Evolutionary conservation across 2,797 vertebrate genomes (phyloP).

Genomic region (Fringilla coelebs): DNA sequence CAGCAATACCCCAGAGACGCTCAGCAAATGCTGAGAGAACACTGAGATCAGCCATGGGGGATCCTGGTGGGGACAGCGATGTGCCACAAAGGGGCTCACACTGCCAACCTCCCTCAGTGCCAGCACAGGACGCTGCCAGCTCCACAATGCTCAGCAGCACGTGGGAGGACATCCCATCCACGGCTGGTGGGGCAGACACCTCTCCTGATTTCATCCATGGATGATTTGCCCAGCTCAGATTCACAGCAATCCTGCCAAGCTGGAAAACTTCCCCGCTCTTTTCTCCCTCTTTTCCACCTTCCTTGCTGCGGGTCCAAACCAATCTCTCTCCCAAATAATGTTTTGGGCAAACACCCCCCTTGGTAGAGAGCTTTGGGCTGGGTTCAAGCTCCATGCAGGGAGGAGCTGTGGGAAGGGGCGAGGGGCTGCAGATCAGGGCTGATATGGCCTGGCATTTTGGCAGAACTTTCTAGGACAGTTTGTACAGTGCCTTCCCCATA

Average conservation of each 20-base stretch:
- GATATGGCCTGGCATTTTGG: conserved; percentile 66
- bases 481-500: conserved; percentile 64
- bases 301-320: background rate
- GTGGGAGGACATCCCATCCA: background rate
- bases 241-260: background rate
- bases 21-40: background rate
- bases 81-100: background rate
- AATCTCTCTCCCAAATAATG: background rate
- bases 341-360: background rate
- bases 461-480: conserved; percentile 71
- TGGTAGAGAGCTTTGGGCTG: background rate
- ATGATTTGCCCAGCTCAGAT: background rate
- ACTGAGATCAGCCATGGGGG: background rate
- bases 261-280: background rate
- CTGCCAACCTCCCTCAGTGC: background rate
- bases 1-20: background rate
- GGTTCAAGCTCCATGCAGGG: background rate
- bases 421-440: conserved; percentile 60
- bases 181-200: background rate
- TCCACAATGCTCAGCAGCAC: background rate
- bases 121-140: background rate
- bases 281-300: background rate
- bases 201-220: background rate
- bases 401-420: conserved; percentile 23
- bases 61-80: accelerated